Evolutionary conservation across 2,888 invertebrate genomes (phyloP).

Genomic region (Rhamphomyia laevipes): DNA sequence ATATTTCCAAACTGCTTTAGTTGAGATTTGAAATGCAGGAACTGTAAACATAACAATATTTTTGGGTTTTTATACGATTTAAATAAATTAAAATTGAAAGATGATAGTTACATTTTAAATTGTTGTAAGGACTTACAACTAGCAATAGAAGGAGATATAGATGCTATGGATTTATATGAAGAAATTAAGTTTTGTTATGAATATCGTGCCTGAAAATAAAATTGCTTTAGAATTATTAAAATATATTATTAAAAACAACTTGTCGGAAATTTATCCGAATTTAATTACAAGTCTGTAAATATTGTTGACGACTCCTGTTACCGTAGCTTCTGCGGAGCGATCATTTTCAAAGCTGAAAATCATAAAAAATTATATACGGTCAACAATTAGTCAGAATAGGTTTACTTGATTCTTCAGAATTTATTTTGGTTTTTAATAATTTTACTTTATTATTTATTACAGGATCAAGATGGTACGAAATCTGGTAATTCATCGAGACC

Average conservation of each 20-base stretch:
- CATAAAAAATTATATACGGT: slow-evolving; percentile 19
- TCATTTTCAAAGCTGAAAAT: slow-evolving; percentile 10
- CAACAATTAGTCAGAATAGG: slow-evolving; percentile 17
- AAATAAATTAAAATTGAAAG: not conserved
- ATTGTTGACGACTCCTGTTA: slow-evolving; percentile 7
- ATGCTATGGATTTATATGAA: not conserved
- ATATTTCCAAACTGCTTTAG: not conserved
- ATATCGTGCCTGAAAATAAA: not conserved
- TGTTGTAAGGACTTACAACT: not conserved
- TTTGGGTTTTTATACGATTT: no score
- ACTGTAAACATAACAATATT: not conserved
- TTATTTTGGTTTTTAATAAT: no score
- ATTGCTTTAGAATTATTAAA: not conserved
- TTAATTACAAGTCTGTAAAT: slow-evolving; percentile 3
- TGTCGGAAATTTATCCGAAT: slow-evolving; percentile 1
- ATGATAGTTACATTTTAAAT: not conserved
- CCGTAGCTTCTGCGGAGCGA: slow-evolving; percentile 3
- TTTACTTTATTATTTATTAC: slow-evolving; percentile 22
- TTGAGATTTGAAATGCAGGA: not conserved
- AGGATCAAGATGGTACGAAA: slow-evolving; percentile 34
- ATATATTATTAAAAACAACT: slow-evolving; percentile 1
- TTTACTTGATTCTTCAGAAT: slow-evolving; percentile 18
- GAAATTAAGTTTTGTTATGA: slow-evolving; percentile 1
- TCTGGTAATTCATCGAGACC: slow-evolving; percentile 29
- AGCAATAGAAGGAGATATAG: not conserved